A percentile compares a stretch with the other conserved stretches of the same genome.
These are phyloP conservation scores for Drosophila watanabei DNA, from an alignment of 1,140 invertebrate species.

Conservation along the genomic window DNA sequence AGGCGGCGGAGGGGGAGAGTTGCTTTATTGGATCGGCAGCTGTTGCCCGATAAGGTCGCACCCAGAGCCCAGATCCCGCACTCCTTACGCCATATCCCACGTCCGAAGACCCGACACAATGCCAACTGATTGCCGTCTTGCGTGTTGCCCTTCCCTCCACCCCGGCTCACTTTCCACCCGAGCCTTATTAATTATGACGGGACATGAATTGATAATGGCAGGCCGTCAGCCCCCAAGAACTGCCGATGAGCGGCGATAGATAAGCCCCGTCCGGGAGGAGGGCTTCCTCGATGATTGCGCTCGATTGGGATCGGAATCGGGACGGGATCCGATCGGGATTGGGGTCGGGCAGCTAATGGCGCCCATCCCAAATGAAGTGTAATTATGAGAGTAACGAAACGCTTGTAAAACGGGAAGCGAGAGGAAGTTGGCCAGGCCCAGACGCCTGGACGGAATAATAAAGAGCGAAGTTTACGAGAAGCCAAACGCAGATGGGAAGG, in stretches of 20 bases:
- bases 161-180: conserved; percentile 27
- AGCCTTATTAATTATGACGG: conserved; percentile 82
- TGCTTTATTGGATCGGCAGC: conserved; percentile 59
- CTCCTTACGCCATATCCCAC: conserved; percentile 20
- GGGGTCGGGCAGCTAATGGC: conserved; percentile 33
- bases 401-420: conserved; percentile 11
- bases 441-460: conserved; percentile 14
- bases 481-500: background rate
- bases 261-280: conserved; percentile 35
- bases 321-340: conserved; percentile 19
- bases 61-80: conserved; percentile 26
- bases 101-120: conserved; percentile 41
- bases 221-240: conserved; percentile 38
- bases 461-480: conserved; percentile 1
- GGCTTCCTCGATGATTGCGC: conserved; percentile 52
- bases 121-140: conserved; percentile 77
- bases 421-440: conserved; percentile 26
- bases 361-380: conserved; percentile 37
- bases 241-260: conserved; percentile 61
- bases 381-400: conserved; percentile 32
- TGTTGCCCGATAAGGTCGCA: conserved; percentile 65
- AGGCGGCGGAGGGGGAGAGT: conserved; percentile 22
- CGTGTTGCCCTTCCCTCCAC: conserved; percentile 44
- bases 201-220: conserved; percentile 76
- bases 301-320: conserved; percentile 53